Evolutionary conservation across 2,888 invertebrate genomes (phyloP).

Genomic region (Andricus curvator): DNA sequence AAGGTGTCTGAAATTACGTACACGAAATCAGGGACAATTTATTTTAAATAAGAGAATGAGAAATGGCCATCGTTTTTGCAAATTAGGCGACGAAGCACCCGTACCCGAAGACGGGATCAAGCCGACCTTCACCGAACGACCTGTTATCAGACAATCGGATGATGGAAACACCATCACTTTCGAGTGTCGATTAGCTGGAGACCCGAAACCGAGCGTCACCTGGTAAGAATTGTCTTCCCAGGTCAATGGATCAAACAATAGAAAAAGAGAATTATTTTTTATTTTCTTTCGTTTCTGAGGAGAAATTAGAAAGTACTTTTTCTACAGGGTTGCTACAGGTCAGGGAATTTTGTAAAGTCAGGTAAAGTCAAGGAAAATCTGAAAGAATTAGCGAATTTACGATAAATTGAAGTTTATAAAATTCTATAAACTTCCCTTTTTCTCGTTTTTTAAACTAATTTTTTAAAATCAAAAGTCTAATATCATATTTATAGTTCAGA

Average conservation of each 20-base stretch:
- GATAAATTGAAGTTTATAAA: no score
- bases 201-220: conserved; percentile 94
- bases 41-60: conserved; percentile 1
- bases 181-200: conserved; percentile 98
- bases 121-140: conserved; percentile 98
- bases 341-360: no score
- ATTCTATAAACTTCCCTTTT: no score
- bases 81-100: conserved; percentile 95
- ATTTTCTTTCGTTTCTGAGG: no score
- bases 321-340: no score
- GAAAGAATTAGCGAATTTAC: no score
- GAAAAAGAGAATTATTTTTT: no score
- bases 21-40: conserved; percentile 37
- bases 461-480: no score
- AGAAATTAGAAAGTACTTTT: no score
- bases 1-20: conserved; percentile 4
- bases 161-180: conserved; percentile 97
- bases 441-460: no score
- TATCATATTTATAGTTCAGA: no score
- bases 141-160: conserved; percentile 97
- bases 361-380: no score
- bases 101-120: conserved; percentile 96
- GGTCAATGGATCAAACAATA: conserved; percentile 28
- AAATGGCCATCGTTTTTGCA: conserved; percentile 33
- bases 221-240: conserved; percentile 85